Conservation (phyloP, 2,797 vertebrate genomes). For the Salmo trutta region DNA sequence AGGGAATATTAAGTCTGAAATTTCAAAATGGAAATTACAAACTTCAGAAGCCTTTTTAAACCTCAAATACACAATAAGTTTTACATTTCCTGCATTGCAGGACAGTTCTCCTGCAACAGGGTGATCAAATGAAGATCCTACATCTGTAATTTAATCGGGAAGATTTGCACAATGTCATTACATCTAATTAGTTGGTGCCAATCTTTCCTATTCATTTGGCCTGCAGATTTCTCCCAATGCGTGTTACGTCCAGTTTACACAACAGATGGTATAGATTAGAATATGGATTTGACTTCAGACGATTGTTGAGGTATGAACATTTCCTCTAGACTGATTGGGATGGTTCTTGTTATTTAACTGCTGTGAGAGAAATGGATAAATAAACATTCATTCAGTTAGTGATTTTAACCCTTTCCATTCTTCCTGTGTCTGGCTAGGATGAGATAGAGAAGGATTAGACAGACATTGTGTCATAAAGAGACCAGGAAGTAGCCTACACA, state of each 20-base stretch:
- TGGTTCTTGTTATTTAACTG: background rate
- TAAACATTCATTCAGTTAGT: background rate
- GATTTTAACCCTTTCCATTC: background rate
- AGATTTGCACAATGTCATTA: constrained; percentile 29
- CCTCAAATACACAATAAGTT: no score
- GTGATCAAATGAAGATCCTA: no score
- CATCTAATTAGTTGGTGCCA: constrained; percentile 33
- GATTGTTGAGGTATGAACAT: background rate
- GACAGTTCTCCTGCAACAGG: no score
- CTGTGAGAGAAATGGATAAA: background rate
- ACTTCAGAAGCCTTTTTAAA: no score
- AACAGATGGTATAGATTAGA: background rate
- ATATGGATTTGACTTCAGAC: background rate
- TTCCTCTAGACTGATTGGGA: background rate
- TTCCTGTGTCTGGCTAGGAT: background rate
- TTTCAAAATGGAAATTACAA: no score
- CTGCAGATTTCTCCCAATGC: background rate
- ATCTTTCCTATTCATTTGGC: constrained; percentile 9
- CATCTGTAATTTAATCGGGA: background rate
- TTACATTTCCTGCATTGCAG: no score
- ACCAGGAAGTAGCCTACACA: background rate
- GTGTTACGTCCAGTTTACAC: background rate
- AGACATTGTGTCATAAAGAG: background rate
- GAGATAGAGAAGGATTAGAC: background rate
- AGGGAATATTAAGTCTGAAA: no score